Base-by-base conservation (phyloP, 37 sponge, comb jelly and placozoan genomes). In the Petrosia ficiformis region DNA sequence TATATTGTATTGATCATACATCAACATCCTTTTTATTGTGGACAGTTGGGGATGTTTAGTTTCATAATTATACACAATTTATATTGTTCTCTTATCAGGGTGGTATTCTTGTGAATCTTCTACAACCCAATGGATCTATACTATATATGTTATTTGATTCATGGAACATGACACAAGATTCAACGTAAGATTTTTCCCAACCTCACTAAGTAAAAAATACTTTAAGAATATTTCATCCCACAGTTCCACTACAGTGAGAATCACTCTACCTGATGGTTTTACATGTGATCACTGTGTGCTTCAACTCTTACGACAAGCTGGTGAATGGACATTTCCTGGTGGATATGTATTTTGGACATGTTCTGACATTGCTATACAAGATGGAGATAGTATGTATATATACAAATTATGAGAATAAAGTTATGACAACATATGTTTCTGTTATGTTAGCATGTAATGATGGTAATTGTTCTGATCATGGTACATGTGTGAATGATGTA, bases 271-370 rank as follows among this genome's bases (percentile, higher is more conserved):
- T 0, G 44, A 59, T 2, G 77, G 41, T 41, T 80, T 85, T 38
- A 42, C 31, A 44, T 89, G 90, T 75, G 82, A 85, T 3, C 43
- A 59, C 1, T 89, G 90, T 35, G 33, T 58, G 19, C 66, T 89
- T n/a, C 90, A 82, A 42, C 57, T 89, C 31, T 22, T 85, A 19
- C 66, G 90, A 28, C 65, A 89, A n/a, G 90, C 90, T 32, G 74
- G 48, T 31, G 90, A 89, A 44, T 89, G 90, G 90, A 43, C 71
- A 0, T 77, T 74, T 42, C 33, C 80, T 25, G 73, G 77, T 3
- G 54, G 54, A 8, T 48, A 48, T 48, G 8, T 48, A 8, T 48
- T 48, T 48, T 48, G 14, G 43, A 58, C n/a, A n/a, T 21, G 35
- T 48, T 39, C 57, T 14, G 54, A 48, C 14, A 48, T 48, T 48